Evolutionary conservation across 2,113 vertebrate genomes (phyloP).

Genomic region (Orthonyx spaldingii): DNA sequence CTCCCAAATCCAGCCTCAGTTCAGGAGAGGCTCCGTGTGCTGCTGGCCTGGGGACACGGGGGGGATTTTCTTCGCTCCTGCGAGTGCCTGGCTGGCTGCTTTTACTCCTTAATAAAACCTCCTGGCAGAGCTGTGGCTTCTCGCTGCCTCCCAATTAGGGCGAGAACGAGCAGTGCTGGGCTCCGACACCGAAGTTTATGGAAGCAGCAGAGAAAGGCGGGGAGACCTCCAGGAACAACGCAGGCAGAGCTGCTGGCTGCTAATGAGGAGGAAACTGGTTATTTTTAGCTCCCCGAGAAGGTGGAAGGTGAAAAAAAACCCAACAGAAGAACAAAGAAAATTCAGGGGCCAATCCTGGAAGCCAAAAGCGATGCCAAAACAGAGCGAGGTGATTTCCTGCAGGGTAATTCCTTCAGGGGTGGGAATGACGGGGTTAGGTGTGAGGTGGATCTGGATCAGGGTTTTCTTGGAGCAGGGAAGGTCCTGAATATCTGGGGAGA

Average conservation of each 20-base stretch:
- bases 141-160: constrained; percentile 34
- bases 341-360: neutral
- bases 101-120: constrained; percentile 31
- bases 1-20: neutral
- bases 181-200: neutral
- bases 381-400: neutral
- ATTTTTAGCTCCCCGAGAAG: constrained; percentile 54
- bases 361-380: neutral
- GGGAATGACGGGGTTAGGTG: fast-evolving
- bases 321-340: constrained; percentile 9
- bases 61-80: neutral
- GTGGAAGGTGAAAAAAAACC: constrained; percentile 33
- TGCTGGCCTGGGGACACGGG: neutral
- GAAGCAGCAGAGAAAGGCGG: neutral
- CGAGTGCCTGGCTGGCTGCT: neutral
- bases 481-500: neutral
- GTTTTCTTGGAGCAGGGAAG: neutral
- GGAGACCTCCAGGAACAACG: constrained; percentile 32
- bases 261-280: constrained; percentile 28
- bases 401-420: neutral
- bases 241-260: constrained; percentile 28
- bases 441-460: neutral
- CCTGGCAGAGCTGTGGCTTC: constrained; percentile 27
- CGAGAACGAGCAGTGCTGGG: constrained; percentile 6
- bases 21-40: neutral